Evolutionary conservation across 2,113 vertebrate species (phyloP), one percentile per base, ranked within the genome.

Genomic region (Amphiprion ocellaris): DNA sequence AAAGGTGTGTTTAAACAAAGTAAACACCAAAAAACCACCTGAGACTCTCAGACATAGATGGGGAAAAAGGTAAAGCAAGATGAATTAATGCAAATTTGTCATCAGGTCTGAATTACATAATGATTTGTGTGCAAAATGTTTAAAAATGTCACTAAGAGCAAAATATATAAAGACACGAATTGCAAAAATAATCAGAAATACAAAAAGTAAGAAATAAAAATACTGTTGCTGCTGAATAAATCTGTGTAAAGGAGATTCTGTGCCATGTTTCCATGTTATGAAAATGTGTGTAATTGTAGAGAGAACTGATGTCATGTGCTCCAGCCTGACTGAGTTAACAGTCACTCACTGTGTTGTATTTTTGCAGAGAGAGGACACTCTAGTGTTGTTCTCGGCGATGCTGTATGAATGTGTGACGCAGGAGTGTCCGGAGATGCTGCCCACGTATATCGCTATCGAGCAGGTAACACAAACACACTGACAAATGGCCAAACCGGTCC

Each of bases 381-480:
- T 97, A 82, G 94, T 95, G 63, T 93, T 99, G 50, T 97, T 98
- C 90, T 98, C 97, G 10, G 97, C 97, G 0, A 96, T 99, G 79
- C 94, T 99, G 1, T 99, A 98, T 0, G 98, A 99, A 79, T 99
- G 98, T 11, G 98, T 99, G 68, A 97, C 96, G 10, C 97, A 98
- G 85, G 98, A 99, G 90, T 99, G 97, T 65, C 97, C 97, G 0
- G 98, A 99, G 93, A 99, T 99, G 97, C 91, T 99, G 83, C 96
- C 98, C 67, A 98, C 97, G 0, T 98, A 99, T 83, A 97, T 99
- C 1, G 97, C 97, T 0, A 97, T 98, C 14, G 97, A 99, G 79
- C 98, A 99, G 97, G 98, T 99, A 92, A 84, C 2, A 3, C 3
- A 5, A 15, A 14, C 15, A 39, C 21, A 52, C 60, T 10, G 41